phyloP scores from a whole-genome alignment of 2,888 invertebrate genomes.

The Laothoe populi region DNA sequence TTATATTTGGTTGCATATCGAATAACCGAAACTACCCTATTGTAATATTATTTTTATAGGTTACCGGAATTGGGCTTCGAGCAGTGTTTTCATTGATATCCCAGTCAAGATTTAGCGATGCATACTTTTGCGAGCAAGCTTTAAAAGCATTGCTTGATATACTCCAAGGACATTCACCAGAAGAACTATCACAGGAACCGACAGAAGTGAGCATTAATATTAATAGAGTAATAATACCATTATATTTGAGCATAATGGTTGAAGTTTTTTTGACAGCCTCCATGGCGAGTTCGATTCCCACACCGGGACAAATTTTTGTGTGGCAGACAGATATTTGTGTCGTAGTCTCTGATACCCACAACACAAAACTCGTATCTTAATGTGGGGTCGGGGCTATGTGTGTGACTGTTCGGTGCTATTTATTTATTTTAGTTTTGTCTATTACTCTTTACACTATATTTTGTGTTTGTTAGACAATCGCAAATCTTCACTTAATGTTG shows the following conservation, averaged over 20 bases:
- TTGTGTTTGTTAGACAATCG: constrained; percentile 82
- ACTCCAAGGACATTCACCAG: constrained; percentile 94
- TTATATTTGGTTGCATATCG: too few species aligned
- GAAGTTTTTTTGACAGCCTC: too few species aligned
- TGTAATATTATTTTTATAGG: constrained; percentile 66
- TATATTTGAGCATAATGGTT: not conserved
- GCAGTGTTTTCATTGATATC: constrained; percentile 96
- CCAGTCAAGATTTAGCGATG: constrained; percentile 93
- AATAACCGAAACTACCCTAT: constrained; percentile 9
- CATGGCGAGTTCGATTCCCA: too few species aligned
- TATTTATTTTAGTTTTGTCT: too few species aligned
- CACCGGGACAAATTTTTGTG: too few species aligned
- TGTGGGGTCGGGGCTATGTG: too few species aligned
- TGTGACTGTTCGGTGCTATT: too few species aligned
- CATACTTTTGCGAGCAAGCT: constrained; percentile 94
- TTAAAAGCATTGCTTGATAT: constrained; percentile 95
- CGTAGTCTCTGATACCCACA: too few species aligned
- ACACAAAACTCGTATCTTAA: too few species aligned
- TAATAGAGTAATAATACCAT: not conserved
- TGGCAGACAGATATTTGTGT: too few species aligned
- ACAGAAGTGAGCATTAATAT: constrained; percentile 81
- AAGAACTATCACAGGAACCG: constrained; percentile 93
- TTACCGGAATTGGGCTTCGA: constrained; percentile 92
- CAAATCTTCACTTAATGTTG: constrained; percentile 93
- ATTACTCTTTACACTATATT: not conserved